phyloP scores from a whole-genome alignment of 2,888 invertebrate species.

The Chrysolina haemoptera region DNA sequence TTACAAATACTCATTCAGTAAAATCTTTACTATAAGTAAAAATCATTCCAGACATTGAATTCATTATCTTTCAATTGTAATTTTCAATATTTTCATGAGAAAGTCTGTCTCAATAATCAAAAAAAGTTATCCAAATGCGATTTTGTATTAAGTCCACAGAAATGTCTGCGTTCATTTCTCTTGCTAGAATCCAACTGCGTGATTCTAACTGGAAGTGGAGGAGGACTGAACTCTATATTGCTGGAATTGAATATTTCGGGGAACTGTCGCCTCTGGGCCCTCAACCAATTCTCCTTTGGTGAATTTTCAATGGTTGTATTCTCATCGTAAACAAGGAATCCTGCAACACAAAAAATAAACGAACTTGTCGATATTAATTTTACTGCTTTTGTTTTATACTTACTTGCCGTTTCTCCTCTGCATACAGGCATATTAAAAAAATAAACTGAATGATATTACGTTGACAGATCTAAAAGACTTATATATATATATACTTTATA shows the following conservation, averaged over 20 bases:
- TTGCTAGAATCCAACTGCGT: slow-evolving; percentile 1
- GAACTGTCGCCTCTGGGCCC: background rate
- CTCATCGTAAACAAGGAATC: background rate
- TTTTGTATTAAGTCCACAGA: slow-evolving; percentile 25
- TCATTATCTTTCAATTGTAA: too few species aligned
- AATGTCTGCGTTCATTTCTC: slow-evolving; percentile 17
- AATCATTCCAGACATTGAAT: too few species aligned
- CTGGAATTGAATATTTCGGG: background rate
- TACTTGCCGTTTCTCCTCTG: background rate
- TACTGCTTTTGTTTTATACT: background rate
- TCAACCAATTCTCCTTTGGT: slow-evolving; percentile 25
- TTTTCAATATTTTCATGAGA: too few species aligned
- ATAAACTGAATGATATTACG: too few species aligned
- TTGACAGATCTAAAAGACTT: too few species aligned
- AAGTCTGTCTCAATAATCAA: background rate
- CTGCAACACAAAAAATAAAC: background rate
- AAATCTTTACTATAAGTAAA: too few species aligned
- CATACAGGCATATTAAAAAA: background rate
- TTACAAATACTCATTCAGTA: too few species aligned
- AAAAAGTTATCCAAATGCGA: slow-evolving; percentile 30
- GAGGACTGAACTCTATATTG: background rate
- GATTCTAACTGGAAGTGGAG: slow-evolving; percentile 3
- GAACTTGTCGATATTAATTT: background rate
- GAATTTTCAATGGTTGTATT: slow-evolving; percentile 6
- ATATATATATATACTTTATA: too few species aligned